Evolutionary conservation across 2,113 vertebrate genomes (phyloP).

Genomic region (Fregetta grallaria): DNA sequence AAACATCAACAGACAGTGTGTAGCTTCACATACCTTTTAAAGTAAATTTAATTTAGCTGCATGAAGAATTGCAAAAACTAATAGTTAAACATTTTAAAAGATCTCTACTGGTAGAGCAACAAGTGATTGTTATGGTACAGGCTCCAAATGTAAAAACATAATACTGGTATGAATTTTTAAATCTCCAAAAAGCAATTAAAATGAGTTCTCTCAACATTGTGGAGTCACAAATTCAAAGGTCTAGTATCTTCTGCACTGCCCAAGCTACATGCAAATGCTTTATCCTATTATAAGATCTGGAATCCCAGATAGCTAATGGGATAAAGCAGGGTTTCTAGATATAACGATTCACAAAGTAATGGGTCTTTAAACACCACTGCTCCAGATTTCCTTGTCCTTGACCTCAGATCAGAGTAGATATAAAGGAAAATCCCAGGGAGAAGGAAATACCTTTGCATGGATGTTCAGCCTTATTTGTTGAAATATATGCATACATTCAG

Average conservation of each 20-base stretch:
- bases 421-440: neutral
- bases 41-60: neutral
- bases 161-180: neutral
- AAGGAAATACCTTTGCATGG: neutral
- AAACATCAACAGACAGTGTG: neutral
- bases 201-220: neutral
- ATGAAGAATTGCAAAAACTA: neutral
- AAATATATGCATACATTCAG: neutral
- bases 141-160: neutral
- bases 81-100: neutral
- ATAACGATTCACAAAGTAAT: constrained; percentile 53
- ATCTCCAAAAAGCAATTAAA: neutral
- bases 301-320: constrained; percentile 51
- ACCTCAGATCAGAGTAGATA: neutral
- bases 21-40: neutral
- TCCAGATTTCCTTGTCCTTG: constrained; percentile 25
- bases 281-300: constrained; percentile 48
- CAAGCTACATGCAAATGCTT: constrained; percentile 5
- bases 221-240: neutral
- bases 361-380: constrained; percentile 35
- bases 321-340: constrained; percentile 56
- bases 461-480: neutral
- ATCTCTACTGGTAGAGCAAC: neutral
- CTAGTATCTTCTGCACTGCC: neutral
- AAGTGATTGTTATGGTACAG: neutral